These are phyloP conservation scores for Microhierax caerulescens DNA, from an alignment of 2,797 vertebrate genomes.

Conservation along the genomic window DNA sequence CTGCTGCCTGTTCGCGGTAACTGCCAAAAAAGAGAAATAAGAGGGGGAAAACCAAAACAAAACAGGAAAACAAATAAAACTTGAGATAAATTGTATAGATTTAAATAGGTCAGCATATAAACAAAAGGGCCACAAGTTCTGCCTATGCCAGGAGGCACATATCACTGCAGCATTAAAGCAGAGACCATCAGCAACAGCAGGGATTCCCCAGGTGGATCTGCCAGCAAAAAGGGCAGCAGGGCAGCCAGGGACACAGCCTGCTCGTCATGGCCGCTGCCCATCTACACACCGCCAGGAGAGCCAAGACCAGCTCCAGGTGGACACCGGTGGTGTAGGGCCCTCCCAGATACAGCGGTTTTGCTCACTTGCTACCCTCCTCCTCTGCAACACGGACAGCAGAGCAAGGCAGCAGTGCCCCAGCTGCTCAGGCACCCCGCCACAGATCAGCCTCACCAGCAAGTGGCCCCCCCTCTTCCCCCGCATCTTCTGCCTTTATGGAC, in stretches of 20 bases:
- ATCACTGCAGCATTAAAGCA: neutral
- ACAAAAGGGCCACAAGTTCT: neutral
- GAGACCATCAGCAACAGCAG: neutral
- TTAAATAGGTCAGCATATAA: neutral
- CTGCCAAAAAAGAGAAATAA: neutral
- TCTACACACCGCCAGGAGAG: accelerated
- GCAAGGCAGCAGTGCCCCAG: accelerated
- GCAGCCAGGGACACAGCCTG: neutral
- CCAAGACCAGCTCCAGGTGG: neutral
- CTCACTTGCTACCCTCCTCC: neutral
- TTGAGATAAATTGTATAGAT: neutral
- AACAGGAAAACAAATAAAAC: neutral
- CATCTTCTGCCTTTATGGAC: neutral
- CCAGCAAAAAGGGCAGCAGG: neutral
- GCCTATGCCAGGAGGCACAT: neutral
- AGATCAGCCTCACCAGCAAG: neutral
- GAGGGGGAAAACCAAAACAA: neutral
- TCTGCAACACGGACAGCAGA: neutral
- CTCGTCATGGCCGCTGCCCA: neutral
- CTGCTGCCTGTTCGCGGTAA: accelerated
- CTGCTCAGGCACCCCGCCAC: accelerated
- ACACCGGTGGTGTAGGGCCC: neutral
- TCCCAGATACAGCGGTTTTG: accelerated
- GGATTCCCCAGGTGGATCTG: neutral
- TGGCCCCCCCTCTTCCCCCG: neutral